A percentile compares a stretch with the other conserved stretches of the same genome.
These are phyloP conservation scores for Xanthia togata DNA, from an alignment of 2,888 invertebrate species.

Conservation along the genomic window DNA sequence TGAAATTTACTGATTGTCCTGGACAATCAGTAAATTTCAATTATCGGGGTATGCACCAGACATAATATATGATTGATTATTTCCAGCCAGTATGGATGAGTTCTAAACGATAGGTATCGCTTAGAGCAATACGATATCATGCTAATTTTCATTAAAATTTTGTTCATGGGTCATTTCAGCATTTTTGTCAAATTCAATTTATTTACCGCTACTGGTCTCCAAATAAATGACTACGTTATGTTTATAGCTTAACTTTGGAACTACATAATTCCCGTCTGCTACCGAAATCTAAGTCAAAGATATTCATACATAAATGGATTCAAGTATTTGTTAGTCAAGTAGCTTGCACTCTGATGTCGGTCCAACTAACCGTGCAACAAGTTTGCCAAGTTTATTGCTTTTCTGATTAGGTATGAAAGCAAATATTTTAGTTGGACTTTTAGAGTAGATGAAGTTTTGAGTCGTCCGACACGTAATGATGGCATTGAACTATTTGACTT, in stretches of 20 bases:
- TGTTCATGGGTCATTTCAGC: neutral
- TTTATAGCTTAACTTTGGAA: neutral
- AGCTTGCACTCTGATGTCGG: neutral
- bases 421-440: neutral
- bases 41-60: too few relatives aligned
- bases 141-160: neutral
- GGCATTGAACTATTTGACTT: neutral
- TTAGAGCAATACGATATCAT: neutral
- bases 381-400: constrained; percentile 22
- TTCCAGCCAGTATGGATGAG: neutral
- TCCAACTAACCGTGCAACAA: constrained; percentile 7
- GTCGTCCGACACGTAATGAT: neutral
- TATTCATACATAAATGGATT: constrained; percentile 29
- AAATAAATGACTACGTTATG: neutral
- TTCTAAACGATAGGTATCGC: neutral
- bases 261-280: neutral
- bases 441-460: neutral
- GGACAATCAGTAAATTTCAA: too few relatives aligned
- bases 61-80: neutral
- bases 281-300: constrained; percentile 29
- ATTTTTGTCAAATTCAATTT: neutral
- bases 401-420: neutral
- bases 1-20: neutral
- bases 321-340: constrained; percentile 36
- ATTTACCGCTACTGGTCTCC: neutral